A percentile compares a stretch with the other conserved stretches of the same genome.
These are phyloP conservation scores for Dendrocopos noguchii DNA, from an alignment of 2,113 vertebrate species.

Conservation along the genomic window DNA sequence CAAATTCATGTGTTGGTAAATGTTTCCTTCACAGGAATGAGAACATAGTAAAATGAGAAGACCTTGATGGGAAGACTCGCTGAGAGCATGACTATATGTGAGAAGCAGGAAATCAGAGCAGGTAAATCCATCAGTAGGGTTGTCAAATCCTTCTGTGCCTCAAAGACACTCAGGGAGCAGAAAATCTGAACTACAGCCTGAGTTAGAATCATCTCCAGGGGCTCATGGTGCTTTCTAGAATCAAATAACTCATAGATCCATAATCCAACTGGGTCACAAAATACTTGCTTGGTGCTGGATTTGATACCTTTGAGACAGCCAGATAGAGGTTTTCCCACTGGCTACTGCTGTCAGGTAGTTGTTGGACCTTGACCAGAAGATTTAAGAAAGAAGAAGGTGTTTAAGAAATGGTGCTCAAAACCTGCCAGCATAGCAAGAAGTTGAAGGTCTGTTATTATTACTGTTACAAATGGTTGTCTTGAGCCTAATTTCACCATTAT, in stretches of 20 bases:
- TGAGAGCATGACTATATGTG: no score
- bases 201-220: background rate
- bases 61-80: background rate
- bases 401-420: background rate
- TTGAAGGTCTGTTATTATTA: background rate
- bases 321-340: background rate
- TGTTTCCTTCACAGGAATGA: background rate
- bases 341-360: background rate
- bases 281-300: background rate
- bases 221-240: background rate
- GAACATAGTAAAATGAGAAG: background rate
- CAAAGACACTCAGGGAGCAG: rapidly evolving
- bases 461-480: background rate
- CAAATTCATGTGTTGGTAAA: background rate
- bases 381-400: background rate
- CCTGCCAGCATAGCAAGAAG: background rate
- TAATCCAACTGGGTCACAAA: background rate
- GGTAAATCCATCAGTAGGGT: background rate
- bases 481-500: background rate
- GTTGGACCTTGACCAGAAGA: background rate
- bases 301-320: background rate
- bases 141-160: background rate
- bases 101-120: background rate
- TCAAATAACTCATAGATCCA: background rate
- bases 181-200: background rate